phyloP scores from a whole-genome alignment of 2,797 vertebrate species.

The Babyrousa celebensis region DNA sequence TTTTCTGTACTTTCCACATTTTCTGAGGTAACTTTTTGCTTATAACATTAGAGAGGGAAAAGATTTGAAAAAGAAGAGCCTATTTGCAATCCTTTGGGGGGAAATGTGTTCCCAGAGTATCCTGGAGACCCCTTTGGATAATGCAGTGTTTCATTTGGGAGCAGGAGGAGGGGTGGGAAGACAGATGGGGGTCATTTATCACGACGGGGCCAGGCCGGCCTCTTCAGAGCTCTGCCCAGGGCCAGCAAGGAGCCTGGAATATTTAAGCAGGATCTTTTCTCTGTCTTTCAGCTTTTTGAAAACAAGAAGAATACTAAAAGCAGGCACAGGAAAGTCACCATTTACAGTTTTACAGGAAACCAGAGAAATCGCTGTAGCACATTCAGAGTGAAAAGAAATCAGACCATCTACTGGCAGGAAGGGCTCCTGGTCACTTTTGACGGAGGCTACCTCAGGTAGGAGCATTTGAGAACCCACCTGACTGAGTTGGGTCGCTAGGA shows the following conservation, averaged over 20 bases:
- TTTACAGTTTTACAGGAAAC: slow-evolving; percentile 96
- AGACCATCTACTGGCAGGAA: slow-evolving; percentile 99
- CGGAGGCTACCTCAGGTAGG: slow-evolving; percentile 98
- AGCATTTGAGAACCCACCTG: fast-evolving
- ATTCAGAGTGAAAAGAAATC: slow-evolving; percentile 97
- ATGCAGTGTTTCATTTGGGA: neutral
- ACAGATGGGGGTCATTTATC: neutral
- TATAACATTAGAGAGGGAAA: neutral
- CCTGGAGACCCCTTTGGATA: neutral
- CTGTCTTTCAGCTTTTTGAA: slow-evolving; percentile 94
- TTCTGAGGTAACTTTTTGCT: neutral
- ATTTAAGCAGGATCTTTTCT: slow-evolving; percentile 70
- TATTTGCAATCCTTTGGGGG: neutral
- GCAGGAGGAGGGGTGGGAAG: neutral
- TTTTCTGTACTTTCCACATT: slow-evolving; percentile 27
- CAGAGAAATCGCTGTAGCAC: slow-evolving; percentile 98
- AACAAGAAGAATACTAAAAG: slow-evolving; percentile 92
- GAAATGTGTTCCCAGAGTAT: neutral
- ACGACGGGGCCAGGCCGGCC: neutral
- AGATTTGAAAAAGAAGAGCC: neutral
- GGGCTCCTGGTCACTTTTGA: slow-evolving; percentile 98
- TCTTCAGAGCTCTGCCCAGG: neutral
- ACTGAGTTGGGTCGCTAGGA: fast-evolving
- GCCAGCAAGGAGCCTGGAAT: neutral
- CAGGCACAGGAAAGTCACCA: slow-evolving; percentile 92